phyloP scores from a whole-genome alignment of 2,113 vertebrate species.

The Centropristis striata region DNA sequence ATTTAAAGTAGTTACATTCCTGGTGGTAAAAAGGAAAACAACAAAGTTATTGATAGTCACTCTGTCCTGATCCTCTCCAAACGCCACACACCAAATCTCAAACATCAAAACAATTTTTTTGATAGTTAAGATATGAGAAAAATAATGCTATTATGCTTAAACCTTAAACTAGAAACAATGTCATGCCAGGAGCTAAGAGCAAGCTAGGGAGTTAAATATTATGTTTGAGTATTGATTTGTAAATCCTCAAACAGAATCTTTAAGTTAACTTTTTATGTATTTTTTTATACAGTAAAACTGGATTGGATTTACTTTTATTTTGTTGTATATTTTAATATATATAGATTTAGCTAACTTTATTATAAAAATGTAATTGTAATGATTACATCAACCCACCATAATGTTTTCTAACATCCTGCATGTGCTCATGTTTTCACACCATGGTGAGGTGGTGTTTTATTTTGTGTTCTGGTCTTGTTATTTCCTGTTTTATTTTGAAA shows the following conservation, averaged over 20 bases:
- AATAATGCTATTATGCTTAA: background rate
- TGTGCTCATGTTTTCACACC: too few relatives aligned
- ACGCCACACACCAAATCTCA: constrained; percentile 10
- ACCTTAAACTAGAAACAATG: background rate
- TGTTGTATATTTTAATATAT: background rate
- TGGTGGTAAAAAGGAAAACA: constrained; percentile 7
- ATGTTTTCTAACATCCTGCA: too few relatives aligned
- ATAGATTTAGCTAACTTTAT: too few relatives aligned
- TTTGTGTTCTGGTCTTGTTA: too few relatives aligned
- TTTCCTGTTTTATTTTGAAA: too few relatives aligned
- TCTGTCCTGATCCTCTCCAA: background rate
- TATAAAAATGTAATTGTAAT: too few relatives aligned
- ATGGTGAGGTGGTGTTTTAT: too few relatives aligned
- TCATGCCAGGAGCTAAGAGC: background rate
- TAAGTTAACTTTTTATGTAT: background rate
- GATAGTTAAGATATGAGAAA: background rate
- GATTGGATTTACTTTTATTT: background rate
- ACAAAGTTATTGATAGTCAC: constrained; percentile 23
- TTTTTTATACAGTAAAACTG: background rate
- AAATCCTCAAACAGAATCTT: background rate
- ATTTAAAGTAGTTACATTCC: constrained; percentile 37
- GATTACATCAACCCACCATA: too few relatives aligned
- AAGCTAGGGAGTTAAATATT: background rate
- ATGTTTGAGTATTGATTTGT: background rate
- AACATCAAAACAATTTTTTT: constrained; percentile 14